Conservation (phyloP, 2,888 invertebrate species). For the Idaea straminata region DNA sequence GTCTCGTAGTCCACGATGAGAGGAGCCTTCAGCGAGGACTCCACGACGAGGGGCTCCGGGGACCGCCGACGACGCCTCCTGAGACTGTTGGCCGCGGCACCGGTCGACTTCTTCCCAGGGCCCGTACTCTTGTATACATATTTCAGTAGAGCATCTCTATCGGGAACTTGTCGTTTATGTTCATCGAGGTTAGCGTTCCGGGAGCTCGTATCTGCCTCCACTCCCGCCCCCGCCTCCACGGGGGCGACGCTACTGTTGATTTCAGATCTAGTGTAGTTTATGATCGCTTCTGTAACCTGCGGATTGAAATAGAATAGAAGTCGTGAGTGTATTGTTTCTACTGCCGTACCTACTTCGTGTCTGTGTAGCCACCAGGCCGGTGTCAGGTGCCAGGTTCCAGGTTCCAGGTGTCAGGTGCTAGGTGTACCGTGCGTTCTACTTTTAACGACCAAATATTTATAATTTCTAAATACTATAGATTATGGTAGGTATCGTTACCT, state of each 20-base stretch:
- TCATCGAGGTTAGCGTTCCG: slow-evolving; percentile 3
- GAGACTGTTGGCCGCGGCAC: slow-evolving; percentile 57
- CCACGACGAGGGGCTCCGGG: slow-evolving; percentile 10
- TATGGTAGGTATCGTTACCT: too few species aligned
- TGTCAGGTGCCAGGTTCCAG: too few species aligned
- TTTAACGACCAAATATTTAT: too few species aligned
- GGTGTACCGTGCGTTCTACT: too few species aligned
- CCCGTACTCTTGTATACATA: slow-evolving; percentile 49
- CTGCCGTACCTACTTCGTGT: too few species aligned
- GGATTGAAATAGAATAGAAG: not conserved
- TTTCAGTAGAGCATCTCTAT: slow-evolving; percentile 50
- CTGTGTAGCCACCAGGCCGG: too few species aligned
- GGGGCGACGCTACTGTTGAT: not conserved
- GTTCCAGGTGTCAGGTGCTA: too few species aligned
- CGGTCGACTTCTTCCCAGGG: slow-evolving; percentile 40
- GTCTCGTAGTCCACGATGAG: slow-evolving; percentile 57
- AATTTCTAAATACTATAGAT: too few species aligned
- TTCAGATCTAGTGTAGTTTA: not conserved
- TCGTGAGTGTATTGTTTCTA: too few species aligned
- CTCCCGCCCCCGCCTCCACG: not conserved
- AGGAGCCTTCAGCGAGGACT: slow-evolving; percentile 38
- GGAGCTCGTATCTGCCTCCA: not conserved
- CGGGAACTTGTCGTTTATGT: slow-evolving; percentile 28
- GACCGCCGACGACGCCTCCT: slow-evolving; percentile 46
- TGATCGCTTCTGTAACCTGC: not conserved